Percentiles rank a stretch among this genome's conserved stretches.
Evolutionary conservation across 92 coral and sea anemone genomes (phyloP).

Genomic region (Isaurus tuberculatus): DNA sequence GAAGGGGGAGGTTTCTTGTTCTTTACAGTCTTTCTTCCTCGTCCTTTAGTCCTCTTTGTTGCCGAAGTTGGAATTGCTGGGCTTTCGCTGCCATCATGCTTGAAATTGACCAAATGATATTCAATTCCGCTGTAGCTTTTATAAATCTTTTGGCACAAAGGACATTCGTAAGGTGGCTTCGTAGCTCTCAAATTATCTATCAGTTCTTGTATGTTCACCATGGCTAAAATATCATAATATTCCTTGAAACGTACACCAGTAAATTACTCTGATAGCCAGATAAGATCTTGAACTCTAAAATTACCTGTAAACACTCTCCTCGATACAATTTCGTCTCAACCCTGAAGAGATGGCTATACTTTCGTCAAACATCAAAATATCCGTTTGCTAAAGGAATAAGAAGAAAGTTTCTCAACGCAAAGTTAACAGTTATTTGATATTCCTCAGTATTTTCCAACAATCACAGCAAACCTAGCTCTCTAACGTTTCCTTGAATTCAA

Average conservation of each 20-base stretch:
- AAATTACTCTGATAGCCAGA: conserved; percentile 22
- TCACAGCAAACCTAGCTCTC: conserved; percentile 11
- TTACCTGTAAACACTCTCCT: conserved; percentile 32
- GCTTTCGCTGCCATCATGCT: conserved; percentile 95
- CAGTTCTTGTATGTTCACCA: conserved; percentile 95
- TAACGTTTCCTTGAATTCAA: conserved; percentile 20
- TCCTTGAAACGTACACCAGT: conserved; percentile 7
- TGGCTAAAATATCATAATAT: conserved; percentile 70
- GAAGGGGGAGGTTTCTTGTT: conserved; percentile 96
- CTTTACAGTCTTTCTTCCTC: conserved; percentile 90
- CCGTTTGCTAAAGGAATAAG: background rate
- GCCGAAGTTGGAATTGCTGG: conserved; percentile 74
- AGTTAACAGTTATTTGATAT: conserved; percentile 17
- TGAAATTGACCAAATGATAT: conserved; percentile 95
- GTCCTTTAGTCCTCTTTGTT: conserved; percentile 88
- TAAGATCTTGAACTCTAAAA: conserved; percentile 46
- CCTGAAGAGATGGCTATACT: conserved; percentile 63
- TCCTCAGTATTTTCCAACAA: conserved; percentile 16
- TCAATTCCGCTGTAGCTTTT: conserved; percentile 99
- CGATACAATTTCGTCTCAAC: conserved; percentile 65
- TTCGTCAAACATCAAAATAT: conserved; percentile 67
- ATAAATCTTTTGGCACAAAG: conserved; percentile 98
- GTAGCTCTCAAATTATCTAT: conserved; percentile 95
- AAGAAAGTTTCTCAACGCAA: conserved; percentile 1
- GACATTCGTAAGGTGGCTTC: conserved; percentile 97